A percentile compares a stretch with the other conserved stretches of the same genome.
Evolutionary conservation across 2,888 invertebrate species (phyloP).

Genomic region (Zaprionus lineosus): DNA sequence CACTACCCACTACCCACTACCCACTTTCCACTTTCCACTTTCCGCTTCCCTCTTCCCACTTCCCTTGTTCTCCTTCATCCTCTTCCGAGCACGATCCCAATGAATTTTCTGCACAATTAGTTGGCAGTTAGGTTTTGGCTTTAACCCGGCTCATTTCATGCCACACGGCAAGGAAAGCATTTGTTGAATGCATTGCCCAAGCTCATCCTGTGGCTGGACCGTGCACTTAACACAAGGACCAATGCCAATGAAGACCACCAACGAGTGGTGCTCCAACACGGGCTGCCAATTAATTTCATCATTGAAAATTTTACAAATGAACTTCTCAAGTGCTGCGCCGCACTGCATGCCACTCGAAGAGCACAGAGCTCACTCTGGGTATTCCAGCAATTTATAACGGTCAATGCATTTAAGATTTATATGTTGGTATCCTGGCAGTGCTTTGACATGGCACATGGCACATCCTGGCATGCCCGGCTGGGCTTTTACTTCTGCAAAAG

Average conservation of each 20-base stretch:
- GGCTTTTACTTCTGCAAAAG: too few relatives aligned
- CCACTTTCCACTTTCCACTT: too few relatives aligned
- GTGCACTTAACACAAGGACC: slow-evolving; percentile 24
- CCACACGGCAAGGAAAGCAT: slow-evolving; percentile 27
- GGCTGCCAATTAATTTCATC: slow-evolving; percentile 71
- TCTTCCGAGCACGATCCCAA: slow-evolving; percentile 14
- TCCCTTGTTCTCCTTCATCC: not conserved
- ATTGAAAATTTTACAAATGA: slow-evolving; percentile 49
- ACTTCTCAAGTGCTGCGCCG: not conserved
- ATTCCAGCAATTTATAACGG: too few relatives aligned
- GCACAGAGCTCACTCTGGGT: too few relatives aligned
- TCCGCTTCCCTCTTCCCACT: not conserved
- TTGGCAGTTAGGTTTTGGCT: slow-evolving; percentile 38
- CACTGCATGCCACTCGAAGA: not conserved
- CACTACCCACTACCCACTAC: too few relatives aligned
- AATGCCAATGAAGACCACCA: slow-evolving; percentile 13
- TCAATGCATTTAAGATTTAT: not conserved
- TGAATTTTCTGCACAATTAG: slow-evolving; percentile 71
- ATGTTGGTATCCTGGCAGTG: too few relatives aligned
- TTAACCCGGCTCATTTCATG: slow-evolving; percentile 23
- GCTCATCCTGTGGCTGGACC: too few relatives aligned
- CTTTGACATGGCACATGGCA: too few relatives aligned
- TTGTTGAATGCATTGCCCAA: slow-evolving; percentile 23
- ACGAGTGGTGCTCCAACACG: slow-evolving; percentile 64
- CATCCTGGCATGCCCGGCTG: too few relatives aligned